Evolutionary conservation across 2,888 invertebrate species (phyloP).

Genomic region (Heteromyza rotundicornis): DNA sequence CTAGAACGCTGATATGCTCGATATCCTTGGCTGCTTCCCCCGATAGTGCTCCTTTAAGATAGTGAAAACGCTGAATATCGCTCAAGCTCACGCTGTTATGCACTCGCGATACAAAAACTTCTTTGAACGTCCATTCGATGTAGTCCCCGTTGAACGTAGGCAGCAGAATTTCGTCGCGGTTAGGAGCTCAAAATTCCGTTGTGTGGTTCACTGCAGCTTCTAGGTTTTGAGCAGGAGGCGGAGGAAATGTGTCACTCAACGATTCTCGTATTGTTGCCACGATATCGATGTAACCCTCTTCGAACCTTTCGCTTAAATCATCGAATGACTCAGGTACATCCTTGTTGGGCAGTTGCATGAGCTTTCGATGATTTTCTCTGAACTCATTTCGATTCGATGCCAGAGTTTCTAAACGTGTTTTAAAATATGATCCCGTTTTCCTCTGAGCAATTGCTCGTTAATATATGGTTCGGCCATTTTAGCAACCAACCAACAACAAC

Average conservation of each 20-base stretch:
- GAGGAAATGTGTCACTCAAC: background rate
- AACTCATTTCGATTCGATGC: no score
- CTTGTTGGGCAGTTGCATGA: no score
- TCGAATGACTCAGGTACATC: no score
- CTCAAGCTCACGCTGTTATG: background rate
- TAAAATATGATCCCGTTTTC: no score
- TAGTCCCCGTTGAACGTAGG: constrained; percentile 1
- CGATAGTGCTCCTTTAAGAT: constrained; percentile 4
- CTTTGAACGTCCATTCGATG: constrained; percentile 8
- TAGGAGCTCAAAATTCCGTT: background rate
- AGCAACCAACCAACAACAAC: no score
- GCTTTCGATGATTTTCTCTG: no score
- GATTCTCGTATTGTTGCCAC: background rate
- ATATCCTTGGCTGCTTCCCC: constrained; percentile 6
- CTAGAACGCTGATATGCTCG: background rate
- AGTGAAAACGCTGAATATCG: constrained; percentile 7
- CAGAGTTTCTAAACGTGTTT: no score
- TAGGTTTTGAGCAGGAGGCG: background rate
- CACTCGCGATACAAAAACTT: background rate
- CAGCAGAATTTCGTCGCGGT: background rate
- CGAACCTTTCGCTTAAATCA: background rate
- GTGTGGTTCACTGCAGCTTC: background rate
- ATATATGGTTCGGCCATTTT: no score
- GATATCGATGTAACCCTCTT: background rate
- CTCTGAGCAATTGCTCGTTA: no score